These are phyloP conservation scores for Octomys mimax DNA, from an alignment of 2,797 vertebrate species.

Conservation along the genomic window DNA sequence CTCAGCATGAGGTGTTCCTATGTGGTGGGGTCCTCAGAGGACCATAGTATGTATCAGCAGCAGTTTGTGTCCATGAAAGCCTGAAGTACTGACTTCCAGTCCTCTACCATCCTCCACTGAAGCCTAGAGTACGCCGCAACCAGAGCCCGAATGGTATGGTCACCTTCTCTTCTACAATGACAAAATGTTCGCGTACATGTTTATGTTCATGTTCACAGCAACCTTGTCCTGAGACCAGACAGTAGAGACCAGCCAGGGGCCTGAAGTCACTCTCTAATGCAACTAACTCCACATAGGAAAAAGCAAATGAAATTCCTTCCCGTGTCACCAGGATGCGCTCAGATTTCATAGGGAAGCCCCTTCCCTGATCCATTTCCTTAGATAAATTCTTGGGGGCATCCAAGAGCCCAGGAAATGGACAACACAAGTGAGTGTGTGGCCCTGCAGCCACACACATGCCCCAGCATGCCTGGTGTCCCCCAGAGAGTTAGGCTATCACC, in stretches of 20 bases:
- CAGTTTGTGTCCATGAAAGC: background rate
- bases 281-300: background rate
- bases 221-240: background rate
- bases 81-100: no score
- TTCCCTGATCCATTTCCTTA: background rate
- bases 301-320: background rate
- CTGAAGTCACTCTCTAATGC: background rate
- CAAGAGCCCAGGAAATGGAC: slow-evolving; percentile 32
- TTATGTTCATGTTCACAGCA: background rate
- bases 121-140: fast-evolving
- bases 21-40: background rate
- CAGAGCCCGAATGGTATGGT: fast-evolving
- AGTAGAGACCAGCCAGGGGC: background rate
- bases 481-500: background rate
- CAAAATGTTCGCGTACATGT: no score
- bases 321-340: background rate
- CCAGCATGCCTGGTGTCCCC: background rate
- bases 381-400: slow-evolving; percentile 62
- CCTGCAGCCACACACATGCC: slow-evolving; percentile 28
- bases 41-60: background rate
- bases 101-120: no score
- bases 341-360: background rate
- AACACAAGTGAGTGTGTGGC: slow-evolving; percentile 20
- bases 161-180: background rate
- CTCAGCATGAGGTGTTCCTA: background rate